Conservation (phyloP, 2,113 vertebrate genomes). For the Oreochromis niloticus region DNA sequence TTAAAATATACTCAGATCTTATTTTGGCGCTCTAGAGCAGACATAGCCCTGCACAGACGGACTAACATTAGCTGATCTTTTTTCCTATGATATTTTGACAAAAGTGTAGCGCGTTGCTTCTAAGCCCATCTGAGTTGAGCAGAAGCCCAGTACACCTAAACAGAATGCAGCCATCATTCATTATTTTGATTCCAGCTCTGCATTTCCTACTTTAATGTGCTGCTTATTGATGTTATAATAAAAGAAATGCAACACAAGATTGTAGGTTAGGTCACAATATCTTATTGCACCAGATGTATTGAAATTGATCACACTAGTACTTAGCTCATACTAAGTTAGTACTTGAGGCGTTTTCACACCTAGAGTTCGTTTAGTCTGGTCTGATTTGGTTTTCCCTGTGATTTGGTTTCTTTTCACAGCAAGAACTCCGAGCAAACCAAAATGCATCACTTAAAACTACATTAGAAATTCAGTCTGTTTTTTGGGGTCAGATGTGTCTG, state of each 20-base stretch:
- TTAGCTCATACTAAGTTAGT: not conserved
- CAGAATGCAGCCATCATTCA: not conserved
- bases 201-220: not conserved
- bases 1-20: not conserved
- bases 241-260: not conserved
- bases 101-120: not conserved
- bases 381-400: not conserved
- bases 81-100: not conserved
- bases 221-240: not conserved
- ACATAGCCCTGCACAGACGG: not conserved
- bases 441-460: not conserved
- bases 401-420: not conserved
- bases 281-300: not conserved
- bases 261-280: not conserved
- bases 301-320: not conserved
- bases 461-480: not conserved
- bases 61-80: not conserved
- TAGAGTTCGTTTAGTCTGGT: not conserved
- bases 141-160: not conserved
- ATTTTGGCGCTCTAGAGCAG: not conserved
- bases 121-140: not conserved
- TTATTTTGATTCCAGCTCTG: not conserved
- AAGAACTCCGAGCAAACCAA: not conserved
- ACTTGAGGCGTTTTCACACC: not conserved
- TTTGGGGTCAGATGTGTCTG: not conserved